phyloP scores from a whole-genome alignment of 2,888 invertebrate species.

The Poecilobothrus nobilitatus region DNA sequence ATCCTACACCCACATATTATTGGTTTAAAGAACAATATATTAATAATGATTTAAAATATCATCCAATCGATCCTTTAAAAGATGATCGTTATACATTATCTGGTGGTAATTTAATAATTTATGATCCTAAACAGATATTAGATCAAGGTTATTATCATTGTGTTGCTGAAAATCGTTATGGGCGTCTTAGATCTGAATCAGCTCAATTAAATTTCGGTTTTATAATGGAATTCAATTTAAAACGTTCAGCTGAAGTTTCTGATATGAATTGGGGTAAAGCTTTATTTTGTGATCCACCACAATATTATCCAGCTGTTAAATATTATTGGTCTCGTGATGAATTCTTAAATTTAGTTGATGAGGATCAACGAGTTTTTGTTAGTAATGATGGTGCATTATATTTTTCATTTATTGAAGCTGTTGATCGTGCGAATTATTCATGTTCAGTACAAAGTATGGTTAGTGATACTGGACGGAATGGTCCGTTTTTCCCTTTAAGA shows the following conservation, averaged over 20 bases:
- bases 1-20: conserved; percentile 78
- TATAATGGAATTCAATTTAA: conserved; percentile 83
- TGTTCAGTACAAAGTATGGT: conserved; percentile 84
- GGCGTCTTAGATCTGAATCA: conserved; percentile 79
- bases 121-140: conserved; percentile 66
- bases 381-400: conserved; percentile 90
- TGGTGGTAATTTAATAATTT: conserved; percentile 85
- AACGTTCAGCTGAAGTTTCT: conserved; percentile 73
- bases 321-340: conserved; percentile 87
- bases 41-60: conserved; percentile 64
- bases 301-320: conserved; percentile 79
- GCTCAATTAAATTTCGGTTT: conserved; percentile 81
- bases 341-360: conserved; percentile 87
- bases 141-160: conserved; percentile 90
- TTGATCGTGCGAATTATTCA: conserved; percentile 83
- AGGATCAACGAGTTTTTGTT: conserved; percentile 86
- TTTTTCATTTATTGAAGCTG: conserved; percentile 85
- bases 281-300: conserved; percentile 86
- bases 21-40: conserved; percentile 86
- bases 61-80: conserved; percentile 65
- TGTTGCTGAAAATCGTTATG: conserved; percentile 80
- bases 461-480: conserved; percentile 79
- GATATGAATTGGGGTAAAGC: conserved; percentile 92
- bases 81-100: conserved; percentile 75
- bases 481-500: conserved; percentile 74